Evolutionary conservation across 2,888 invertebrate species (phyloP).

Genomic region (Callosobruchus maculatus): DNA sequence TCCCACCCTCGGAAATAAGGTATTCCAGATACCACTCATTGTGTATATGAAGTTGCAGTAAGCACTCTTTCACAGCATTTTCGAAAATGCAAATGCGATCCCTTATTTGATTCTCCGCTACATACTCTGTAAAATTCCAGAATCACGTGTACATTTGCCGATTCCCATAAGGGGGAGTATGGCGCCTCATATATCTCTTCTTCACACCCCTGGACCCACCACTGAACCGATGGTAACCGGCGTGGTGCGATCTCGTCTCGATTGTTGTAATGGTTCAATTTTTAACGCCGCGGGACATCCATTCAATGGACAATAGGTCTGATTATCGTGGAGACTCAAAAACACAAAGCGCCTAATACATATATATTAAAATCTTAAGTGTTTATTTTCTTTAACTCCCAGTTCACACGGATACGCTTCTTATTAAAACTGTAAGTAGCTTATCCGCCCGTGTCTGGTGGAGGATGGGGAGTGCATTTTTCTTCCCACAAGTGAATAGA

Average conservation of each 20-base stretch:
- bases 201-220: too few relatives aligned
- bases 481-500: background rate
- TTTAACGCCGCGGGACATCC: slow-evolving; percentile 50
- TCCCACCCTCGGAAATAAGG: too few relatives aligned
- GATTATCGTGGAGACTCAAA: slow-evolving; percentile 40
- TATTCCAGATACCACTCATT: too few relatives aligned
- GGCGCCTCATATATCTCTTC: too few relatives aligned
- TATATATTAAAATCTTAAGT: slow-evolving; percentile 49
- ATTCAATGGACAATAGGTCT: slow-evolving; percentile 48
- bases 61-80: too few relatives aligned
- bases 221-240: background rate
- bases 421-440: background rate
- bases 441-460: background rate
- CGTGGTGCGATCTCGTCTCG: slow-evolving; percentile 21
- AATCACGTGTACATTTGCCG: too few relatives aligned
- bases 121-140: too few relatives aligned
- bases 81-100: too few relatives aligned
- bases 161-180: too few relatives aligned
- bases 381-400: slow-evolving; percentile 39
- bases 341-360: slow-evolving; percentile 48
- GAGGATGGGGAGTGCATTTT: background rate
- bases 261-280: slow-evolving; percentile 51
- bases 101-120: too few relatives aligned
- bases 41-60: too few relatives aligned
- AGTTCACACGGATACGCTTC: slow-evolving; percentile 30